phyloP scores from a whole-genome alignment of 35 echinoderm and acorn worm species.

The Ophioderma brevispina region DNA sequence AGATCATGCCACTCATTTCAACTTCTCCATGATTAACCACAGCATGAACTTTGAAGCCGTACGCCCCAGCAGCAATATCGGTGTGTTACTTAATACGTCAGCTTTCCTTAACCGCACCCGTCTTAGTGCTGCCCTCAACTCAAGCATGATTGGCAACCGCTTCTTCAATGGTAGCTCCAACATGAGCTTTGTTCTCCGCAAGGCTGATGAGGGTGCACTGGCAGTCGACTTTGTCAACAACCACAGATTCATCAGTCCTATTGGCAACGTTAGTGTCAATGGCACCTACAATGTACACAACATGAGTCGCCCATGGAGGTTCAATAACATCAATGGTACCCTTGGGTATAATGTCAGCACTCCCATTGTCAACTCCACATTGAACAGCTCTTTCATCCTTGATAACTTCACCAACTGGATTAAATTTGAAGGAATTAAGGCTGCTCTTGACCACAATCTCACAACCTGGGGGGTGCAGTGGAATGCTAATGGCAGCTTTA shows the following conservation, averaged over 20 bases:
- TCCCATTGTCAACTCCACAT: constrained; percentile 51
- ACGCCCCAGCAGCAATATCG: constrained; percentile 7
- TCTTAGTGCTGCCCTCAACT: not conserved
- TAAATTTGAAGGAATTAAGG: constrained; percentile 20
- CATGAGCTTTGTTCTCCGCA: constrained; percentile 10
- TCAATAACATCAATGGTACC: constrained; percentile 44
- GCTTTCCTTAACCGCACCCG: not conserved
- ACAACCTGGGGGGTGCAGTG: constrained; percentile 9
- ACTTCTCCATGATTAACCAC: constrained; percentile 50
- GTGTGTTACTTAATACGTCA: constrained; percentile 11
- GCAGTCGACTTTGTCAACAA: constrained; percentile 23
- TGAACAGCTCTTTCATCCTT: constrained; percentile 44
- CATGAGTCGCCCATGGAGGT: constrained; percentile 25
- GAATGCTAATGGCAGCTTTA: not conserved
- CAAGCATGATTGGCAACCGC: constrained; percentile 9
- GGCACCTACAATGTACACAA: constrained; percentile 65
- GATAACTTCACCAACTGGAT: constrained; percentile 28
- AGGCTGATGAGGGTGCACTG: not conserved
- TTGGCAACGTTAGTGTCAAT: constrained; percentile 57
- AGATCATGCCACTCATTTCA: constrained; percentile 51
- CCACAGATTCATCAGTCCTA: constrained; percentile 1
- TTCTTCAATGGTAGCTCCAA: not conserved
- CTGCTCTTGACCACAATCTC: constrained; percentile 35
- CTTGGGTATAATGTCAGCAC: constrained; percentile 44
- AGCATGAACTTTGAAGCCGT: constrained; percentile 24